Conservation (phyloP, 2,797 vertebrate genomes). For the Microctenopoma stevenorrisi region DNA sequence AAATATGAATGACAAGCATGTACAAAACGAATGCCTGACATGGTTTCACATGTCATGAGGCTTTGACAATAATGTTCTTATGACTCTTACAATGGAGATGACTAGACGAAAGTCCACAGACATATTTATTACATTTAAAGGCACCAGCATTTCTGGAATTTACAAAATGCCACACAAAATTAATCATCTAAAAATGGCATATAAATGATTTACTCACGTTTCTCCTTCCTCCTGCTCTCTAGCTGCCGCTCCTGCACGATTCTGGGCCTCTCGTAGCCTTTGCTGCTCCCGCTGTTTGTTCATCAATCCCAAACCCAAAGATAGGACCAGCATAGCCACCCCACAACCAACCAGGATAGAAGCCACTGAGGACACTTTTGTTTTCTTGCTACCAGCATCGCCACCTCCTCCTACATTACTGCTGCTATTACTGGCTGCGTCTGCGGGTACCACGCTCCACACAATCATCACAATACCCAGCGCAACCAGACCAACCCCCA, state of each 20-base stretch:
- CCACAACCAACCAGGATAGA: constrained; percentile 92
- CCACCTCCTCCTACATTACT: constrained; percentile 21
- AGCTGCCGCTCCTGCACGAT: constrained; percentile 7
- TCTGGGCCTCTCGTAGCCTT: constrained; percentile 64
- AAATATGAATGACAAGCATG: not conserved
- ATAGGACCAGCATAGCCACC: constrained; percentile 88
- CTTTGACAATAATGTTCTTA: not conserved
- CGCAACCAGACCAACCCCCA: constrained; percentile 93
- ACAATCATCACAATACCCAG: constrained; percentile 95
- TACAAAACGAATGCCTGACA: not conserved
- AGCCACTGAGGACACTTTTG: constrained; percentile 92
- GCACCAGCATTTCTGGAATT: too few relatives aligned
- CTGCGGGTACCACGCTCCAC: constrained; percentile 92
- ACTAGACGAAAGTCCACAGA: constrained; percentile 1
- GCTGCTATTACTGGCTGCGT: constrained; percentile 74
- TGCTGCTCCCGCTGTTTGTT: constrained; percentile 86
- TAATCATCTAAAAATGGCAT: too few relatives aligned
- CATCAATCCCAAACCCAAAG: constrained; percentile 90
- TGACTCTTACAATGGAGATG: too few relatives aligned
- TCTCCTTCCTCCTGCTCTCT: constrained; percentile 58
- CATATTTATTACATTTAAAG: too few relatives aligned
- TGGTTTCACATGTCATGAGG: not conserved
- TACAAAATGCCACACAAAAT: not conserved
- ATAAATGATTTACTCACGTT: constrained; percentile 69
- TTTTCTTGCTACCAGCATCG: constrained; percentile 22